A percentile compares a stretch with the other conserved stretches of the same genome.
These are phyloP conservation scores for Drosophila anomalipes DNA, from an alignment of 2,888 invertebrate species.

Conservation along the genomic window DNA sequence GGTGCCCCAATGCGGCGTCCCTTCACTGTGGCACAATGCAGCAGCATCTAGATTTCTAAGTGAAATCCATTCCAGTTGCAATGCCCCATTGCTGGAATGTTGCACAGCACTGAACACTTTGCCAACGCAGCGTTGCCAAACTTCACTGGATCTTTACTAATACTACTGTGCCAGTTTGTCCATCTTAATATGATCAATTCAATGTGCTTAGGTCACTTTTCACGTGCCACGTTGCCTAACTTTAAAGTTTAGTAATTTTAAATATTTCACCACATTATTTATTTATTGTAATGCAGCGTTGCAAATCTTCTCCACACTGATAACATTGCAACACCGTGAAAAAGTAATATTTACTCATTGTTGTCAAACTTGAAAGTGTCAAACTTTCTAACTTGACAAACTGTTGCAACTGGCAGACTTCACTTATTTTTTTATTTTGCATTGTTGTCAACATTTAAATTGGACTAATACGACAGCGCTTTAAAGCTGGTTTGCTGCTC, in stretches of 20 bases:
- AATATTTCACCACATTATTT: background rate
- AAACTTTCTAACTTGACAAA: background rate
- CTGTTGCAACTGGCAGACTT: background rate
- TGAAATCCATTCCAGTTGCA: conserved; percentile 48
- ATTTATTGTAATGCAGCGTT: background rate
- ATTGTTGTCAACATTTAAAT: background rate
- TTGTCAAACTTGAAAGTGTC: background rate
- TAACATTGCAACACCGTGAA: background rate
- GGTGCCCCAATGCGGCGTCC: conserved; percentile 6
- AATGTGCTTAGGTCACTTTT: background rate
- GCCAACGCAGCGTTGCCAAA: conserved; percentile 11
- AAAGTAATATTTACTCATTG: background rate
- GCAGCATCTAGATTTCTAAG: conserved; percentile 50
- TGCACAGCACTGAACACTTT: conserved; percentile 16
- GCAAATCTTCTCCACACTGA: background rate
- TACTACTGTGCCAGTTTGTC: background rate
- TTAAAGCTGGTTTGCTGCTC: background rate
- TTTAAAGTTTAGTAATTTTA: background rate
- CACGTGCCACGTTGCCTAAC: conserved; percentile 4
- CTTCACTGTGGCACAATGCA: conserved; percentile 20
- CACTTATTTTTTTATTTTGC: background rate
- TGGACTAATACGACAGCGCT: background rate
- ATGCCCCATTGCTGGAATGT: conserved; percentile 14
- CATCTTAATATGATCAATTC: background rate
- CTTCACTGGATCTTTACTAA: background rate